Conservation (phyloP, 2,113 vertebrate species). For the Cyanistes caeruleus region DNA sequence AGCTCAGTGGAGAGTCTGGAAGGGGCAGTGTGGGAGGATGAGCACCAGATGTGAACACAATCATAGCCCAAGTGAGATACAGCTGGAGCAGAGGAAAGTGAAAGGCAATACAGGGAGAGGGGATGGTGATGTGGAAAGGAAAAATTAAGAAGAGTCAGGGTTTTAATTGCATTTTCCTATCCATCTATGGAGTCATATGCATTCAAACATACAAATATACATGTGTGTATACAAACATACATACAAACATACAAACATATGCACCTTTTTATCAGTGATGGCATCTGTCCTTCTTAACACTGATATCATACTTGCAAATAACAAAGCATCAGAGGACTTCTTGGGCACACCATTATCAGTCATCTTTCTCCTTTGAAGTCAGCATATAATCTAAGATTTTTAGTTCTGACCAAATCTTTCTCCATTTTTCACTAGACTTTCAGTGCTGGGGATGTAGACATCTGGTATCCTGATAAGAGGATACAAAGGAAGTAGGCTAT, state of each 20-base stretch:
- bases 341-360: neutral
- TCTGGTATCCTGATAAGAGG: neutral
- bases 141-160: neutral
- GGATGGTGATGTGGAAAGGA: neutral
- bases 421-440: neutral
- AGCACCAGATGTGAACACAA: neutral
- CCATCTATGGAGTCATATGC: neutral
- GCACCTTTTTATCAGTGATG: neutral
- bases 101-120: neutral
- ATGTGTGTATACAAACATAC: neutral
- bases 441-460: neutral
- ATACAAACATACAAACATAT: neutral
- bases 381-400: neutral
- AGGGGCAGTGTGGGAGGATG: neutral
- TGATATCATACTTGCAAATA: neutral
- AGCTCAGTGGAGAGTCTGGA: neutral
- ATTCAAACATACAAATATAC: neutral
- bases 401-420: neutral
- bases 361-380: neutral
- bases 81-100: neutral
- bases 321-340: neutral
- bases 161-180: neutral
- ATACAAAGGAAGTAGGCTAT: neutral
- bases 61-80: neutral
- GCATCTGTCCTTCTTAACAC: neutral